Percentiles rank a stretch among this genome's conserved stretches.
These are phyloP conservation scores for Drosophila punjabiensis DNA, from an alignment of 1,140 invertebrate genomes.

Conservation along the genomic window DNA sequence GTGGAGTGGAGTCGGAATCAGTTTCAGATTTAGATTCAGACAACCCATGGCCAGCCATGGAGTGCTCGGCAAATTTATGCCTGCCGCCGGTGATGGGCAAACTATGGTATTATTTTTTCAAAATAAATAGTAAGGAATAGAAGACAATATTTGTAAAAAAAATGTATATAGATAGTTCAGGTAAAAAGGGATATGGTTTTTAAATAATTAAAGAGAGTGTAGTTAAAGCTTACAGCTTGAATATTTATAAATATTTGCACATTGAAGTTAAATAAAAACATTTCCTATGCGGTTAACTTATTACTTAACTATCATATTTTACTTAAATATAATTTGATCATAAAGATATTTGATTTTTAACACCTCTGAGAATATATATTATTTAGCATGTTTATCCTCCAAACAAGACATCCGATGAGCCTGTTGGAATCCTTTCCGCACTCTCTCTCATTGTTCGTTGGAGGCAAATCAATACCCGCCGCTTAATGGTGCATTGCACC, in stretches of 20 bases:
- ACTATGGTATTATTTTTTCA: conserved; percentile 6
- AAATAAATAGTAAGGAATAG: background rate
- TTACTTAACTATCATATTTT: no score
- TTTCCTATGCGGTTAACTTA: no score
- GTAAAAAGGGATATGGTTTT: background rate
- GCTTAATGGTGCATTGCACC: conserved; percentile 63
- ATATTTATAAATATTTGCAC: no score
- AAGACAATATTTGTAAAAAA: background rate
- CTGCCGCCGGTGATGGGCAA: conserved; percentile 19
- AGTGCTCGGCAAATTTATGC: conserved; percentile 57
- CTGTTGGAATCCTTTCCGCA: conserved; percentile 16
- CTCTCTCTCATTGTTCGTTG: conserved; percentile 16
- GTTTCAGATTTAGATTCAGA: background rate
- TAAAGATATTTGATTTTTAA: background rate
- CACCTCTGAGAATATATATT: background rate
- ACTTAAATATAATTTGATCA: no score
- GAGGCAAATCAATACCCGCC: conserved; percentile 55
- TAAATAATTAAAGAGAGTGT: background rate
- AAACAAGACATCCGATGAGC: background rate
- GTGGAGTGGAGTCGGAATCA: conserved; percentile 2
- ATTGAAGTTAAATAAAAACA: no score
- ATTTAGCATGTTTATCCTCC: background rate
- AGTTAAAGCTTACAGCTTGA: background rate
- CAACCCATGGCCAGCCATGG: conserved; percentile 35
- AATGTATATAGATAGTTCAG: background rate